Percentiles rank a stretch among this genome's conserved stretches.
These are phyloP conservation scores for Equus quagga DNA, from an alignment of 2,113 vertebrate species.

Conservation along the genomic window DNA sequence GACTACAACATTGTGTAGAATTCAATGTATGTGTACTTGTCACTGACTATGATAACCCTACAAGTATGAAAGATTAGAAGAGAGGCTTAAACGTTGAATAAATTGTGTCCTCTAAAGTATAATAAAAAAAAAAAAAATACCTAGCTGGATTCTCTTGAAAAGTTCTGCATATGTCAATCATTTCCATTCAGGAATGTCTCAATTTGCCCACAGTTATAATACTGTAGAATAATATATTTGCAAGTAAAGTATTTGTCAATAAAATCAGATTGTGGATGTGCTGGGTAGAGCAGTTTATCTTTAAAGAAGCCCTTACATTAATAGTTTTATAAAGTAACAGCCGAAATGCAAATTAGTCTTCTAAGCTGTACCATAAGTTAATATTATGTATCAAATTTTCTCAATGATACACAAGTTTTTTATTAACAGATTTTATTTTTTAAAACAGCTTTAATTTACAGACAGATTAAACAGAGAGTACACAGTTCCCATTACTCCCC, in stretches of 20 bases:
- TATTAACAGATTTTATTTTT: not conserved
- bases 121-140: not conserved
- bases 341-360: constrained; percentile 28
- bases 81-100: not conserved
- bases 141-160: not conserved
- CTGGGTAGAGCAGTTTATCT: not conserved
- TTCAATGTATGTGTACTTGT: not conserved
- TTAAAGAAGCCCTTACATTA: not conserved
- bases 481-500: not conserved
- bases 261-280: not conserved
- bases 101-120: not conserved
- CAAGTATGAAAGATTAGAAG: not conserved
- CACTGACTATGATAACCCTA: constrained; percentile 18
- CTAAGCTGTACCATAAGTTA: not conserved
- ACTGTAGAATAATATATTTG: not conserved
- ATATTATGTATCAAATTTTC: not conserved
- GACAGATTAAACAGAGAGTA: not conserved
- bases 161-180: not conserved
- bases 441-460: not conserved
- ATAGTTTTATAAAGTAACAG: constrained; percentile 4
- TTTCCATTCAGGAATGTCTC: not conserved
- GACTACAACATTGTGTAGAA: not conserved
- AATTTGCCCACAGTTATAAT: not conserved
- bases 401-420: not conserved
- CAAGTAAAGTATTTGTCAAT: constrained; percentile 58